Conservation (phyloP, 2,888 invertebrate species). For the Aphidoletes aphidimyza region DNA sequence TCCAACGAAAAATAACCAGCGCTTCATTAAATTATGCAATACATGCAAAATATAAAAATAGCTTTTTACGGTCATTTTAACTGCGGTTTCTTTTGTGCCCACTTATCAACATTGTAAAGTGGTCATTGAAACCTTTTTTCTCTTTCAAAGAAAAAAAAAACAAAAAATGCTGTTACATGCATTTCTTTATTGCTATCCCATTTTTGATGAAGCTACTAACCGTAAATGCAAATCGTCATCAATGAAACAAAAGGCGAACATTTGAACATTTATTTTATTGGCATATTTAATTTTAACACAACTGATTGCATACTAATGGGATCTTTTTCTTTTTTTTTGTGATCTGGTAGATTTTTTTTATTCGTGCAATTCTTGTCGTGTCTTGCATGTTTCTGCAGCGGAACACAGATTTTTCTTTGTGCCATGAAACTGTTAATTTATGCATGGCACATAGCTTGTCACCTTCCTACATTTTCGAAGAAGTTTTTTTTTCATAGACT, state of each 20-base stretch:
- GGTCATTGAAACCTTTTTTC: neutral
- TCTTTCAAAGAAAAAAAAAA: no score
- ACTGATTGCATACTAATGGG: conserved; percentile 41
- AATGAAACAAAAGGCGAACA: neutral
- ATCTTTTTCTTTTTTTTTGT: neutral
- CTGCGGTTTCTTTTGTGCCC: conserved; percentile 5
- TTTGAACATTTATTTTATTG: neutral
- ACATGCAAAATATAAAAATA: conserved; percentile 11
- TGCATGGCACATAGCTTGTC: neutral
- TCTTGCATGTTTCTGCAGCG: neutral
- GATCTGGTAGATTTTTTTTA: neutral
- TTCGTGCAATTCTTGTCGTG: neutral
- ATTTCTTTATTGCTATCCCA: neutral
- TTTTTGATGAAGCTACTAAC: conserved; percentile 6
- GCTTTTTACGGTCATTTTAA: conserved; percentile 5
- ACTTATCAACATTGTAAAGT: neutral
- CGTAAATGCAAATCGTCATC: neutral
- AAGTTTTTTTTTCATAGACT: neutral
- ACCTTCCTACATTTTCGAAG: neutral
- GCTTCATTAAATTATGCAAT: conserved; percentile 8
- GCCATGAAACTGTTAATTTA: conserved; percentile 33
- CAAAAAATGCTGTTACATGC: neutral
- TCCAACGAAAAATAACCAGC: neutral
- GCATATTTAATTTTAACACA: neutral
- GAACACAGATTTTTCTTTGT: neutral